These are phyloP conservation scores for Ceratothoa steindachneri DNA, from an alignment of 2,888 invertebrate genomes.

Conservation along the genomic window DNA sequence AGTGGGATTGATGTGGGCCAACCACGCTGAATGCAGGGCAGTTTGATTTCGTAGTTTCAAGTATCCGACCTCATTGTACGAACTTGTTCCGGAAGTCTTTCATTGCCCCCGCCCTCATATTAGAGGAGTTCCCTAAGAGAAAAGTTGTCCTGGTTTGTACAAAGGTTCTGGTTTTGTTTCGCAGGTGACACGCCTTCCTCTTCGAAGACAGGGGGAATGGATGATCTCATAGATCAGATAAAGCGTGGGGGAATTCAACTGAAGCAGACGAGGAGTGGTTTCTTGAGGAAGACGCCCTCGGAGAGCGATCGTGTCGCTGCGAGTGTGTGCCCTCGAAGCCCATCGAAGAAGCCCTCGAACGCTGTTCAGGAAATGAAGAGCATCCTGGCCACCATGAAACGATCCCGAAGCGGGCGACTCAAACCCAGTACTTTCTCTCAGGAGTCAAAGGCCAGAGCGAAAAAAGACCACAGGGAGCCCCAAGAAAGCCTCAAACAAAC, in stretches of 20 bases:
- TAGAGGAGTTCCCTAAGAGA: no score
- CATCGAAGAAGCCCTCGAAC: constrained; percentile 51
- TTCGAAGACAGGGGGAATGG: constrained; percentile 58
- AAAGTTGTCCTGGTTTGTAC: no score
- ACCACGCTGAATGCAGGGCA: no score
- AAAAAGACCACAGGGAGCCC: constrained; percentile 27
- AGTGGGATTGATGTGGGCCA: no score
- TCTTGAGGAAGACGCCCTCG: constrained; percentile 15
- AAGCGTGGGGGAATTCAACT: constrained; percentile 71
- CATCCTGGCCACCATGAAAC: constrained; percentile 62
- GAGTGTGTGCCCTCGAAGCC: not conserved
- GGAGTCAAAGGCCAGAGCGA: constrained; percentile 23
- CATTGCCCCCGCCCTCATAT: no score
- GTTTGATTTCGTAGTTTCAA: no score
- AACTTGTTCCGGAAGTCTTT: no score
- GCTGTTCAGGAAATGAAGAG: constrained; percentile 66
- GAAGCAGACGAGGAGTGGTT: constrained; percentile 61
- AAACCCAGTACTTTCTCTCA: constrained; percentile 28
- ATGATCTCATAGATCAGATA: constrained; percentile 71
- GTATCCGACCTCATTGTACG: no score
- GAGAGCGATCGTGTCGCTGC: not conserved
- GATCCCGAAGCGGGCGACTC: constrained; percentile 52
- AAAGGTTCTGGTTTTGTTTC: not conserved
- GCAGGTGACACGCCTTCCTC: not conserved
- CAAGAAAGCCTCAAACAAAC: no score